Percentiles rank a stretch among this genome's conserved stretches.
Evolutionary conservation across 2,888 invertebrate genomes (phyloP).

Genomic region (Amiota mariae): DNA sequence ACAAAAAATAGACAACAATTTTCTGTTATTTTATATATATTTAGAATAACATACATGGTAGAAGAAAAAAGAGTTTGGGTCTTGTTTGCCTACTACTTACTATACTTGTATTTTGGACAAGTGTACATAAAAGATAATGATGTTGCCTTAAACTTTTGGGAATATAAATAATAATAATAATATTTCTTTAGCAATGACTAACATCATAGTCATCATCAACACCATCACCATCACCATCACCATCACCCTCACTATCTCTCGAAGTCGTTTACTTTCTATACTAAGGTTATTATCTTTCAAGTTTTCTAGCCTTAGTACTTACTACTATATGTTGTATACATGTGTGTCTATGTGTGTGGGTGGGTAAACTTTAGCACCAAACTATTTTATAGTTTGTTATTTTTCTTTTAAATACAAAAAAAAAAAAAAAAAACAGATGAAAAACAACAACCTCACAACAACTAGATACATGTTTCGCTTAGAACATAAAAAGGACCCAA

Average conservation of each 20-base stretch:
- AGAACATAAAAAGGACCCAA: constrained; percentile 65
- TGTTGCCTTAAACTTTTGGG: constrained; percentile 71
- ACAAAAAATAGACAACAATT: constrained; percentile 23
- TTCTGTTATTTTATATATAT: constrained; percentile 24
- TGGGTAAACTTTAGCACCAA: neutral
- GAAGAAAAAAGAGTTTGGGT: constrained; percentile 21
- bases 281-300: constrained; percentile 70
- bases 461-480: constrained; percentile 41
- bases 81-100: constrained; percentile 1
- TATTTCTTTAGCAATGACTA: constrained; percentile 38
- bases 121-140: constrained; percentile 71
- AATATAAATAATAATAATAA: constrained; percentile 70
- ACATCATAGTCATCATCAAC: neutral
- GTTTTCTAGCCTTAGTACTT: constrained; percentile 45
- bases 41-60: too few relatives aligned
- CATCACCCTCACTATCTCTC: neutral
- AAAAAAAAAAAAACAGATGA: constrained; percentile 39
- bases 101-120: neutral
- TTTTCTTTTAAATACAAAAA: constrained; percentile 39
- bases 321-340: too few relatives aligned
- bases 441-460: constrained; percentile 46
- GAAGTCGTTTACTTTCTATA: constrained; percentile 30
- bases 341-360: constrained; percentile 40
- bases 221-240: neutral
- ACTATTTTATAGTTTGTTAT: constrained; percentile 33